Percentiles rank a stretch among this genome's conserved stretches.
Conservation (phyloP, 2,888 invertebrate species). For the Drosophila crucigera region DNA sequence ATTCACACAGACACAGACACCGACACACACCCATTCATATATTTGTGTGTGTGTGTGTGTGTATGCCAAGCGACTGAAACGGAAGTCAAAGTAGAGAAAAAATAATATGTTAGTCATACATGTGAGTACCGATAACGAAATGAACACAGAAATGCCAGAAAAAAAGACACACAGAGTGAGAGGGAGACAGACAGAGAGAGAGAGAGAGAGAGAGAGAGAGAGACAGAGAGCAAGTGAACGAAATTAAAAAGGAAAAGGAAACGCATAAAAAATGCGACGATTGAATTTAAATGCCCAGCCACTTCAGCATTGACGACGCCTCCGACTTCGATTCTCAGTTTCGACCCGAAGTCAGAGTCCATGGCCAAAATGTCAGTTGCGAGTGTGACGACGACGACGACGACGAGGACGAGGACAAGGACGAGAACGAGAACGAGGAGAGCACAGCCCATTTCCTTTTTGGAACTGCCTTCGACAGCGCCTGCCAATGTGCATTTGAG, state of each 20-base stretch:
- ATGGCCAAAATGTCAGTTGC: slow-evolving; percentile 46
- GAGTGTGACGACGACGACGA: slow-evolving; percentile 43
- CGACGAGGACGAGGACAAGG: neutral
- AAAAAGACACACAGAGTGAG: slow-evolving; percentile 1
- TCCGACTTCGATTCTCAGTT: slow-evolving; percentile 7
- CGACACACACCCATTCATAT: slow-evolving; percentile 1
- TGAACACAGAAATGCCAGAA: slow-evolving; percentile 27
- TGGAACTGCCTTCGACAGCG: slow-evolving; percentile 56
- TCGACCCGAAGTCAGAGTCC: slow-evolving; percentile 39
- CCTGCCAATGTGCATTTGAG: slow-evolving; percentile 71
- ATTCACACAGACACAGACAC: slow-evolving; percentile 33
- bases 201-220: neutral
- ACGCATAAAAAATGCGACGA: slow-evolving; percentile 74
- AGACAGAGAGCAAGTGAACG: neutral
- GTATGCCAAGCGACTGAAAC: slow-evolving; percentile 32
- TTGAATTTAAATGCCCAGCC: slow-evolving; percentile 78
- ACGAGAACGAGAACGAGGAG: neutral
- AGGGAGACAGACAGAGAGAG: neutral
- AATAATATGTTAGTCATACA: slow-evolving; percentile 54
- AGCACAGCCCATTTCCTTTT: slow-evolving; percentile 62
- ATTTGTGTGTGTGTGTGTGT: slow-evolving; percentile 4
- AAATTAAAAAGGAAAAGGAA: slow-evolving; percentile 79
- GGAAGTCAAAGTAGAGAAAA: slow-evolving; percentile 53
- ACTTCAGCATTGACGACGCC: slow-evolving; percentile 50
- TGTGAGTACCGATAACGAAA: slow-evolving; percentile 23